Base-by-base conservation (phyloP, 2,888 invertebrate genomes). In the Ormyrus thymus region DNA sequence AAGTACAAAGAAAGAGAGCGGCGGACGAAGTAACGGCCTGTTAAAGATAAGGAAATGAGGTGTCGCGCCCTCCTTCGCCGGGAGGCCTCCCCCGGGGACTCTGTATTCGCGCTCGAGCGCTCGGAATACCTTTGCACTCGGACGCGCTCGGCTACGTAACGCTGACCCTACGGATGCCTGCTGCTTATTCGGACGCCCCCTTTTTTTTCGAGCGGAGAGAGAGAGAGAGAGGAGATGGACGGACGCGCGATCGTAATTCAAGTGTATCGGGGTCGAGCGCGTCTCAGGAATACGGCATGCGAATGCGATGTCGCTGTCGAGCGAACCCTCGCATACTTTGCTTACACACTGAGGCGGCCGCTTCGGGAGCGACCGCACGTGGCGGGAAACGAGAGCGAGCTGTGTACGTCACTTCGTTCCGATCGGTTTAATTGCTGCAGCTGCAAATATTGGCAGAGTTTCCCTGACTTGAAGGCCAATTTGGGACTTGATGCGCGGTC, bases 11-110 rank as follows among this genome's bases (percentile, higher is more conserved):
- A 69, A 10, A 58, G 69, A 29, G 15, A 58, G 45, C 51, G 6
- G 1, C 50, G 64, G 75, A 58, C 53, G 46, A 83, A 85, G 87
- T 89, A 89, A 90, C 89, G 88, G 89, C 85, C 89, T 89, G 89
- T 89, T 89, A 89, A 88, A 89, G 90, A 90, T 89, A 90, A 90
- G 90, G 89, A 90, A 90, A 90, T 89, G 89, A 90, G 89, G 90
- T 90, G 89, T 90, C 89, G 89, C 88, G 79, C 80, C 81, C 81
- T 80, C 72, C 74, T 75, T 62, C 70, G 68, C 81, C 74, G 70
- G 61, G 71, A 78, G 76, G 58, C 76, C 83, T 46, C 78, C 80
- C 53, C 66, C 15, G 8, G 7, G 13, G 79, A 81, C 78, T 72
- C 73, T 64, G 74, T 81, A 69, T n/a, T n/a, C 82, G 71, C 13